Base-by-base conservation (phyloP, 92 coral and sea anemone genomes). In the Plumapathes pennacea region DNA sequence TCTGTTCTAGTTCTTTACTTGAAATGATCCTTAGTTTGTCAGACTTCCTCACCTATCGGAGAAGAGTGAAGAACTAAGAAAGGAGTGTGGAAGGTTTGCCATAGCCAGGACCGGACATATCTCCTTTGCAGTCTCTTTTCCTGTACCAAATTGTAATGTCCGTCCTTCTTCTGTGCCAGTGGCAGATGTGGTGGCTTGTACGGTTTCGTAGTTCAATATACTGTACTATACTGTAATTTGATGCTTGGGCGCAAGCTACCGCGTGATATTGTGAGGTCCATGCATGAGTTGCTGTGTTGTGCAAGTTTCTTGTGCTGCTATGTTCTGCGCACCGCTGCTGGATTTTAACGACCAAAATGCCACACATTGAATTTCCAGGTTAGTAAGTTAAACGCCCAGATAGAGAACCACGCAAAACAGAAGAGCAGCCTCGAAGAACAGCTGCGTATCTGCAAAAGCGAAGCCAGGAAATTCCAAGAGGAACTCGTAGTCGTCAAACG, bases 391-490 rank as follows among this genome's bases (percentile, higher is more conserved):
- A 57, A 48, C 17, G 32, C 71, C 32, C 64, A 51, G 43, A 61
- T 78, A 18, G 78, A 72, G 21, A 69, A 60, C 21, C 69, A 66
- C 19, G 38, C 46, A 36, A 72, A 61, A 49, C 64, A 75, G 11
- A 72, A 55, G 34, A 32, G 38, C 13, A 53, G 18, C 8, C 38
- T 79, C 14, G 86, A 66, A 30, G 64, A 62, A 10, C 83, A 78
- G 60, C 56, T 84, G 5, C 28, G 31, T 25, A 59, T 45, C 14
- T 29, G 80, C 11, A 59, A 52, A n/a, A 40, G 6, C 48, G 81
- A 84, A 17, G 48, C 48, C 10, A 78, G 67, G 39, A 66, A 32
- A 19, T 53, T 71, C 52, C 85, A 78, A 53, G 90, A 84, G 11
- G 86, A 79, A 29, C 67, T 59, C 19, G 50, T 60, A 26, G 17